Base-by-base conservation (phyloP, 2,888 invertebrate species). In the Ametastegia equiseti region DNA sequence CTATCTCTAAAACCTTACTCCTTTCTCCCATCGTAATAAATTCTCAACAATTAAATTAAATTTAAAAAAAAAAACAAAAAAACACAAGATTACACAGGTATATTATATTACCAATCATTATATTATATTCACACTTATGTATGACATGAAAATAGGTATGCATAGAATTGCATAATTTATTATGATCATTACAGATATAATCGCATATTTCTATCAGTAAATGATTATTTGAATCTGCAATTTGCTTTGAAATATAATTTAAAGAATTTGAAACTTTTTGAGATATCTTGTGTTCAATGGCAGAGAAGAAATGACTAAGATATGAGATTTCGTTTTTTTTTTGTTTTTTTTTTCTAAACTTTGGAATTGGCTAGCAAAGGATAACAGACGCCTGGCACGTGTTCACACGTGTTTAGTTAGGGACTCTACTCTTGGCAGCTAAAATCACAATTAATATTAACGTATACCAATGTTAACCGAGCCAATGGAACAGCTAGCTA, bases 391-490 rank as follows among this genome's bases (percentile, higher is more conserved):
- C 63, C 82, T 83, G 82, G 81, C 82, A 82, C 82, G 75, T 80
- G 39, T 19, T 80, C 71, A 13, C 54, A 42, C 50, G n/a, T 54
- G 78, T 67, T 63, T 36, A 73, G 79, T 75, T 73, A 54, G 81
- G 80, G 75, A 80, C 85, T 86, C 87, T 86, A 80, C 85, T 86
- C 87, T 86, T 88, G 88, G 88, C 88, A 78, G 63, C 78, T 78
- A 78, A 78, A 78, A 78, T 60, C 57, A 88, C 87, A 88, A 88
- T 90, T 86, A 85, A 88, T 85, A 87, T 83, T 83, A 84, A 85
- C 85, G 82, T 84, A 84, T 85, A 84, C 77, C 84, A 83, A 82
- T 83, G 85, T 87, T 87, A 83, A 85, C 85, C 84, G 82, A 84
- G 83, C n/a, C n/a, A n/a, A n/a, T n/a, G 81, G 80, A 83, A 84